Conservation (phyloP, 64 coral and sea anemone species). For the Dendronephthya gigantea region DNA sequence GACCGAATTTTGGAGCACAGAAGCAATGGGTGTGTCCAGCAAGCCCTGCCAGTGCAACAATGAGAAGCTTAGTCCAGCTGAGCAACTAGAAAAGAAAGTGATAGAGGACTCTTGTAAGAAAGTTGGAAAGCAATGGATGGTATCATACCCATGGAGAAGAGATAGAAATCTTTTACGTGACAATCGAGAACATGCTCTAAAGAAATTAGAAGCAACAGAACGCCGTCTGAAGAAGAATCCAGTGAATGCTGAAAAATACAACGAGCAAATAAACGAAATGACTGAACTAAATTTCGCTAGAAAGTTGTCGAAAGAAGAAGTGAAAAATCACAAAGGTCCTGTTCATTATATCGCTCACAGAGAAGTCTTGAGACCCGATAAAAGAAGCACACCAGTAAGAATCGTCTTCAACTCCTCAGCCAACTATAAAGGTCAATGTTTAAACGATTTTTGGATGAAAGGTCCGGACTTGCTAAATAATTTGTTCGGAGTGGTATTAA, state of each 20-base stretch:
- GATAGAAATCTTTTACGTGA: background rate
- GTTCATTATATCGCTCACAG: constrained; percentile 44
- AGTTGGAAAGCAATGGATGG: background rate
- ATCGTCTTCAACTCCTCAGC: constrained; percentile 33
- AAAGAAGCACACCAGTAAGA: constrained; percentile 32
- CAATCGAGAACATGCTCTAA: background rate
- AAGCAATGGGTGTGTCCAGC: background rate
- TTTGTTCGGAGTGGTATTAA: constrained; percentile 30
- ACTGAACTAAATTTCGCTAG: background rate
- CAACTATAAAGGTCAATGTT: background rate
- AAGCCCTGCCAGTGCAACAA: background rate
- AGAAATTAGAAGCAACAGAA: background rate
- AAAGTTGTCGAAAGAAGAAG: constrained; percentile 24
- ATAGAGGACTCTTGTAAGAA: background rate
- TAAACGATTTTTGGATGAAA: constrained; percentile 32
- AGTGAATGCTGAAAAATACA: background rate
- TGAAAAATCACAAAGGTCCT: constrained; percentile 2
- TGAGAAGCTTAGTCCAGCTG: background rate
- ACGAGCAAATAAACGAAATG: constrained; percentile 1
- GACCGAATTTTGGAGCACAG: background rate
- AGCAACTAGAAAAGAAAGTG: background rate
- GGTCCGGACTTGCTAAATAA: constrained; percentile 23
- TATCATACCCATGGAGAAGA: background rate
- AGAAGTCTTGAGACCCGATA: constrained; percentile 22
- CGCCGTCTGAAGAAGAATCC: background rate